Conservation (phyloP, 2,797 vertebrate species). For the Cuniculus paca region DNA sequence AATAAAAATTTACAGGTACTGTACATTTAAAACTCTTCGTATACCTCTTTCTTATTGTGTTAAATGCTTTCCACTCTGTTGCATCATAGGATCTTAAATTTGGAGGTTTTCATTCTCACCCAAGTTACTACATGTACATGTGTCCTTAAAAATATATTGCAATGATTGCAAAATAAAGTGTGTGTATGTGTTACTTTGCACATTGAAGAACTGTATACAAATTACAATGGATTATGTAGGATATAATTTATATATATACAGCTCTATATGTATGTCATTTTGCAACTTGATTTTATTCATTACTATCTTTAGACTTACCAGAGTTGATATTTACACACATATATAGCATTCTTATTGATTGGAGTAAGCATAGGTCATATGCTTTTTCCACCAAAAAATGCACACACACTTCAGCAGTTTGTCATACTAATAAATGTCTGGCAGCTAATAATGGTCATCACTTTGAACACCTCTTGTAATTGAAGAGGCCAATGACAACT, state of each 20-base stretch:
- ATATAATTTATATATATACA: background rate
- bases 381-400: background rate
- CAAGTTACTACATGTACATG: background rate
- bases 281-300: constrained; percentile 23
- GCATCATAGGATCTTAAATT: background rate
- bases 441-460: background rate
- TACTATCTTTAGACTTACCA: background rate
- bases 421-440: background rate
- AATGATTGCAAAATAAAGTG: constrained; percentile 24
- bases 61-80: background rate
- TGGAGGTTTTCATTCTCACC: background rate
- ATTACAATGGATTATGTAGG: background rate
- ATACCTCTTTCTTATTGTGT: background rate
- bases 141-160: background rate
- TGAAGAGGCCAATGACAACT: background rate
- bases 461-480: background rate
- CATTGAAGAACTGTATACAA: background rate
- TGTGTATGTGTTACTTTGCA: background rate
- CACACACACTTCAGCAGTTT: background rate
- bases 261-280: background rate
- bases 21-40: background rate
- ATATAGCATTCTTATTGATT: background rate
- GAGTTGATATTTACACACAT: background rate
- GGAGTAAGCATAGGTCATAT: background rate
- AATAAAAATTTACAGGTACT: background rate